Evolutionary conservation across 1,140 invertebrate species (phyloP), one percentile per base, ranked within the genome.

Genomic region (Zeugodacus cucurbitae): DNA sequence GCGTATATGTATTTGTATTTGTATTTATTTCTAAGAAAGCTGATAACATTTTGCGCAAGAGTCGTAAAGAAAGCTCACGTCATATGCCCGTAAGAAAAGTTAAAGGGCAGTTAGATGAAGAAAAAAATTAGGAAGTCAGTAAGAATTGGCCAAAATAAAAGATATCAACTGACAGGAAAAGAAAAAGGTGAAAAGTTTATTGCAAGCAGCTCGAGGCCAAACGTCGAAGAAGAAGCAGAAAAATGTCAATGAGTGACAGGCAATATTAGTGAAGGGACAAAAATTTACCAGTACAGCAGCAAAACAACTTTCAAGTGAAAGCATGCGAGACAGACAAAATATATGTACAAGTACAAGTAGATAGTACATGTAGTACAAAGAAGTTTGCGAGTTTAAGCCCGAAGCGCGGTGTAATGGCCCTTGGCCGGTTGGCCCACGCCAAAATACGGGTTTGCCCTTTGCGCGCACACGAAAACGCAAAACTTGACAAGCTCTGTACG

Each of bases 281-380:
- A 48, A 82, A 26, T 82, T 82, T n/a, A n/a, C n/a, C n/a, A n/a
- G 41, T 82, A 41, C 41, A 17, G 41, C 14, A 29, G 44, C 74
- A 54, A 82, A 82, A 82, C 74, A 82, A 82, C 74, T 82, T 82
- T 82, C 74, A 82, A 82, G 74, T 82, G 74, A 82, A 82, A 82
- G 74, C 74, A 82, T 82, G 37, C 22, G 4, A 48, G 10, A n/a
- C 37, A 48, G 74, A 82, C 74, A 82, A 44, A 82, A 74, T 34
- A 48, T 82, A 14, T 17, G 37, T 41, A 74, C 22, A 22, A 20
- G 34, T 41, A 74, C n/a, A n/a, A n/a, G n/a, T n/a, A n/a, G n/a
- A n/a, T n/a, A n/a, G n/a, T n/a, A n/a, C n/a, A n/a, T n/a, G n/a
- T n/a, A n/a, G n/a, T n/a, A n/a, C 37, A 74, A 74, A 37, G 37